Percentiles rank a stretch among this genome's conserved stretches.
These are phyloP conservation scores for Mystacornis crossleyi DNA, from an alignment of 2,113 vertebrate genomes.

Conservation along the genomic window DNA sequence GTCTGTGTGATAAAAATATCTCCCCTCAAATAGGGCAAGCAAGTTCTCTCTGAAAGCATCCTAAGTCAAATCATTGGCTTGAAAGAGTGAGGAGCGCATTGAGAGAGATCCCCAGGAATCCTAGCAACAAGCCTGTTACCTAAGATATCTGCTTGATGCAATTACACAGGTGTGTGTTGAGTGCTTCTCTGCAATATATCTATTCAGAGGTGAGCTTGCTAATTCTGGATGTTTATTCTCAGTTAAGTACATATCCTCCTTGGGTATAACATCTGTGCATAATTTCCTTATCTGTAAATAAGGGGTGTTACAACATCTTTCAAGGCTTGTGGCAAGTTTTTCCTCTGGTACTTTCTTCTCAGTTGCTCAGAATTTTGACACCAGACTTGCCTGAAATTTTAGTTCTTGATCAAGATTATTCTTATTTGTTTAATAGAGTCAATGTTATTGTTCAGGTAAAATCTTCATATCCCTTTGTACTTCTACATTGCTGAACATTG, in stretches of 20 bases:
- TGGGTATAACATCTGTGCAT: neutral
- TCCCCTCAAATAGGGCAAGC: neutral
- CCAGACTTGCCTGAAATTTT: neutral
- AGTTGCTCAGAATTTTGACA: neutral
- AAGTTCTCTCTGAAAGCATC: neutral
- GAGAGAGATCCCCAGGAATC: slow-evolving; percentile 1
- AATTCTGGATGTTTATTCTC: slow-evolving; percentile 29
- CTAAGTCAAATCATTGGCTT: neutral
- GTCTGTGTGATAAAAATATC: neutral
- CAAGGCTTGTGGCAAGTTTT: neutral
- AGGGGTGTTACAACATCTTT: neutral
- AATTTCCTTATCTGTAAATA: neutral
- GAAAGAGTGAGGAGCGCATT: neutral
- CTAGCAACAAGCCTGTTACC: neutral
- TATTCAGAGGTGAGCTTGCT: neutral
- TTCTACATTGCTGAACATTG: neutral
- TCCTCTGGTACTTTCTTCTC: neutral
- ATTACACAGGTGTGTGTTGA: neutral
- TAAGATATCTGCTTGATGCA: neutral
- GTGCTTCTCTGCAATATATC: neutral
- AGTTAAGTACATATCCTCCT: neutral
- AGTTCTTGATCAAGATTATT: neutral
- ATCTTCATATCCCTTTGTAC: neutral
- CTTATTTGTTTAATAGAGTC: neutral
- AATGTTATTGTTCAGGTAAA: neutral